These are phyloP conservation scores for Artibeus lituratus DNA, from an alignment of 2,797 vertebrate genomes.

Conservation along the genomic window DNA sequence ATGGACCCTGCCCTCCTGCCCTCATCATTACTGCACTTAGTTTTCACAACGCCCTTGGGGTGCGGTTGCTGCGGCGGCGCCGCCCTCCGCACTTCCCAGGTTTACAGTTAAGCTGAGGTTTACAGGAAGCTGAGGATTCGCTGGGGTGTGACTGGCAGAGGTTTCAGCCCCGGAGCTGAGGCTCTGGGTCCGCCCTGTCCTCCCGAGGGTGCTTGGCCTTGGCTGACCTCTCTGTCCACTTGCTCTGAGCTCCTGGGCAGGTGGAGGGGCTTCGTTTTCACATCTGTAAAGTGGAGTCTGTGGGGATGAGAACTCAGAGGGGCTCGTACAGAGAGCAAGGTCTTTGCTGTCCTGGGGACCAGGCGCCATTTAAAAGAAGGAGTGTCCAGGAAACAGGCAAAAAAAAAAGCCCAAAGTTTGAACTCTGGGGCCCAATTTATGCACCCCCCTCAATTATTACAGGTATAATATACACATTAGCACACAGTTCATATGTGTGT, in stretches of 20 bases:
- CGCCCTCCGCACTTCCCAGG: too few species aligned
- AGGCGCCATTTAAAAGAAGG: background rate
- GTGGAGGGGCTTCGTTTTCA: background rate
- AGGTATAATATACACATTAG: background rate
- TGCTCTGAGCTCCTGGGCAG: background rate
- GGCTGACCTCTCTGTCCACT: background rate
- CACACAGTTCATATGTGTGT: too few species aligned
- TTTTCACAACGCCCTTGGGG: background rate
- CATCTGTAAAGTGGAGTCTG: background rate
- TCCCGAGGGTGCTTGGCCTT: background rate
- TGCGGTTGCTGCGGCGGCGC: background rate
- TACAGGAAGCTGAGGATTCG: background rate
- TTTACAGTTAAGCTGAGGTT: too few species aligned
- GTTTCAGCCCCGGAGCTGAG: too few species aligned
- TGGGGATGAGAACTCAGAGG: background rate
- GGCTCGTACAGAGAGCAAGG: background rate
- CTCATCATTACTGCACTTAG: too few species aligned
- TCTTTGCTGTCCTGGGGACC: background rate
- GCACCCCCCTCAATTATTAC: background rate
- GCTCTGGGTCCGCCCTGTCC: background rate
- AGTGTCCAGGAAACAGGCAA: background rate
- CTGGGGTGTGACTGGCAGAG: background rate
- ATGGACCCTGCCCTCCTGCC: background rate
- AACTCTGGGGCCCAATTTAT: background rate
- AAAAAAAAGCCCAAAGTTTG: background rate